Base-by-base conservation (phyloP, 1,140 invertebrate species). In the Lepidurus arcticus region DNA sequence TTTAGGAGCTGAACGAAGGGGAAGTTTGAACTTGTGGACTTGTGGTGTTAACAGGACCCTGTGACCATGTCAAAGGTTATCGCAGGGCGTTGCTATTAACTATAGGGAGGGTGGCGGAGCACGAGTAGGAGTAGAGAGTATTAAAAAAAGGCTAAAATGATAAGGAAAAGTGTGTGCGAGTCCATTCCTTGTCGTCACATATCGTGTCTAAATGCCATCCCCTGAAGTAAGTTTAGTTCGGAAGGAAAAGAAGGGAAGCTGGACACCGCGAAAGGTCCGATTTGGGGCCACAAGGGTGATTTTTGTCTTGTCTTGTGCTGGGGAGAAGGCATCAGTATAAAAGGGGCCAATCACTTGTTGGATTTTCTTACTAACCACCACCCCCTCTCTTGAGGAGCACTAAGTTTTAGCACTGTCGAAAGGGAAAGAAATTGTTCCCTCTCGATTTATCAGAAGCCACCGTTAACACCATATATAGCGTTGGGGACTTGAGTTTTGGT, bases 21-120 rank as follows among this genome's bases (percentile, higher is more conserved):
- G 21, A 65, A 65, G 53, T 16, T 7, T 65, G 53, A 65, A 65
- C 53, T 65, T 65, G 53, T 16, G 21, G 53, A n/a, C 16, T 10
- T 47, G 16, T 16, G 45, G 45, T 9, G 53, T 16, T 65, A 65
- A 65, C 53, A 65, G 13, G 53, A 65, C 53, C 21, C 7, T 65
- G 53, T 65, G 53, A 65, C 53, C n/a, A 65, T 65, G 53, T 65
- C 53, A 65, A 65, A 65, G 53, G 53, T 65, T 65, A 65, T 65
- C 53, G 34, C 34, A 65, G 53, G 53, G 53, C 53, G 53, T 65
- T 65, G 8, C 53, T 16, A 21, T 65, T 65, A 65, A 65, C 16
- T 65, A 65, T 65, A 65, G 53, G 53, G 53, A 65, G 53, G 45
- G 53, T 13, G 16, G 53, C 53, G 53, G 53, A 65, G 1, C 53